These are phyloP conservation scores for Maniola jurtina DNA, from an alignment of 1,140 invertebrate genomes.

Conservation along the genomic window DNA sequence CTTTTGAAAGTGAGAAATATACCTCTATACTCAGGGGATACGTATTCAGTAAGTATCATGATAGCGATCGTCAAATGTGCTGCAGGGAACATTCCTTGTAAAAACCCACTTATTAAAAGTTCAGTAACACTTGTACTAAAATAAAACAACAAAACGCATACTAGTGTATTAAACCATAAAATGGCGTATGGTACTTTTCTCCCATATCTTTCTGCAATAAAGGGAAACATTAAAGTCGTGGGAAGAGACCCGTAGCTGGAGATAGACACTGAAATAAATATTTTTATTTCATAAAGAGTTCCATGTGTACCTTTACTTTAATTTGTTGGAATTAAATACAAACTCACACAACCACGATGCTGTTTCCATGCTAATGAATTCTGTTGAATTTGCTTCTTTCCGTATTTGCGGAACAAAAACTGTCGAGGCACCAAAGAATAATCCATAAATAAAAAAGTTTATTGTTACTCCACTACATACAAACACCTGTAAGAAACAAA, in stretches of 20 bases:
- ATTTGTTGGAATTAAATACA: background rate
- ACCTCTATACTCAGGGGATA: constrained; percentile 38
- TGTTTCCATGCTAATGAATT: constrained; percentile 22
- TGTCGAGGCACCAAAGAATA: constrained; percentile 31
- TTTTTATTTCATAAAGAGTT: no score
- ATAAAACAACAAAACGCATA: constrained; percentile 34
- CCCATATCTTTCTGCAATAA: constrained; percentile 35
- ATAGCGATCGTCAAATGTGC: constrained; percentile 26
- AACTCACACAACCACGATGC: constrained; percentile 37
- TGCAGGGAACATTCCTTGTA: constrained; percentile 12
- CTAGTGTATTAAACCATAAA: constrained; percentile 25
- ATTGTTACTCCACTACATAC: constrained; percentile 23
- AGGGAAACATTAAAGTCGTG: constrained; percentile 32
- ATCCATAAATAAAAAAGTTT: constrained; percentile 29
- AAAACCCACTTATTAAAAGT: constrained; percentile 35
- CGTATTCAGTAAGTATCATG: constrained; percentile 42
- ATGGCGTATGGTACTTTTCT: constrained; percentile 36
- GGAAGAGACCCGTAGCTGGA: constrained; percentile 35
- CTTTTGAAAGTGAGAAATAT: constrained; percentile 43
- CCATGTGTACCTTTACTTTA: no score
- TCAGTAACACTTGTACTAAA: constrained; percentile 31
- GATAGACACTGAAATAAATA: constrained; percentile 35
- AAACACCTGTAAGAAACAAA: constrained; percentile 22
- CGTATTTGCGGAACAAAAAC: constrained; percentile 34
- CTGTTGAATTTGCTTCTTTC: constrained; percentile 30